These are phyloP conservation scores for Drosophila algonquin DNA, from an alignment of 2,888 invertebrate species.

Conservation along the genomic window DNA sequence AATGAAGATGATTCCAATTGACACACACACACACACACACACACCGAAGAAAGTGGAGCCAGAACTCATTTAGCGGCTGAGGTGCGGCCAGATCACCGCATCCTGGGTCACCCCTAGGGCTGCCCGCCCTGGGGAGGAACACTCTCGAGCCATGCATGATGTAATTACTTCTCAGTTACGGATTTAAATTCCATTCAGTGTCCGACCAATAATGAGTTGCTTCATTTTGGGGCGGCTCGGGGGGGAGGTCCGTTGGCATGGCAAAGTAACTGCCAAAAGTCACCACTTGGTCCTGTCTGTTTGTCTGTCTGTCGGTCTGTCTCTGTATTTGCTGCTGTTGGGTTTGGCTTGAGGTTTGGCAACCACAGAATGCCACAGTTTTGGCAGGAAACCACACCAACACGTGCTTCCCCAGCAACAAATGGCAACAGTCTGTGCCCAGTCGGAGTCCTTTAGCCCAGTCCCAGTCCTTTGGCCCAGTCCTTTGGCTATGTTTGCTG, in stretches of 20 bases:
- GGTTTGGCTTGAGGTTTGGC: constrained; percentile 29
- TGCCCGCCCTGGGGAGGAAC: constrained; percentile 3
- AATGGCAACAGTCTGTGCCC: constrained; percentile 16
- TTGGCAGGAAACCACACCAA: constrained; percentile 50
- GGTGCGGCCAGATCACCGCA: constrained; percentile 22
- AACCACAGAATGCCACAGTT: constrained; percentile 57
- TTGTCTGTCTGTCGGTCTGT: constrained; percentile 18
- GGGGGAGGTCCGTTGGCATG: too few relatives aligned
- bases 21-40: not conserved
- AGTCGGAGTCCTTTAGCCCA: not conserved
- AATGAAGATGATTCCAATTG: constrained; percentile 13
- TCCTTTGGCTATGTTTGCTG: constrained; percentile 7
- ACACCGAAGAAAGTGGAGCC: constrained; percentile 2
- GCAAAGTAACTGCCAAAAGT: constrained; percentile 44
- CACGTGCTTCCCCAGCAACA: constrained; percentile 32
- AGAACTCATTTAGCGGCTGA: constrained; percentile 26
- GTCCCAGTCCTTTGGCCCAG: not conserved
- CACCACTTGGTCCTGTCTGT: constrained; percentile 28
- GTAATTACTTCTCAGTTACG: constrained; percentile 36
- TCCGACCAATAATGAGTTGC: constrained; percentile 25
- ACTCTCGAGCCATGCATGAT: constrained; percentile 13
- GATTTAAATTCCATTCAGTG: constrained; percentile 36
- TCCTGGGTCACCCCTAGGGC: constrained; percentile 14
- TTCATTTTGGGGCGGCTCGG: constrained; percentile 22
- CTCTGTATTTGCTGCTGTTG: constrained; percentile 3